Evolutionary conservation across 2,797 vertebrate species (phyloP).

Genomic region (Diceros bicornis): DNA sequence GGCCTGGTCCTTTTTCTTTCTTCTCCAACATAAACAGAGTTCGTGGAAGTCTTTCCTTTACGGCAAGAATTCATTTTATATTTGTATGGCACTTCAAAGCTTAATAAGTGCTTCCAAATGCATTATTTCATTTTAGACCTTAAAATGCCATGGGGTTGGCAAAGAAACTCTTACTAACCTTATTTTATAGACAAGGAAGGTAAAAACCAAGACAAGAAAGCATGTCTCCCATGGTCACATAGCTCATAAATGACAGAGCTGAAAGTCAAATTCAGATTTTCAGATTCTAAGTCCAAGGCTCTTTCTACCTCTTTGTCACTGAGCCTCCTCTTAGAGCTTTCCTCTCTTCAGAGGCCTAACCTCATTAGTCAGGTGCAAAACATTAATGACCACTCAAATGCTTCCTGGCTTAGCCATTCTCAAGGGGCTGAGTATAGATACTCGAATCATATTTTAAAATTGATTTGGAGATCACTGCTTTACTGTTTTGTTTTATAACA

Average conservation of each 20-base stretch:
- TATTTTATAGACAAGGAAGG: conserved; percentile 13
- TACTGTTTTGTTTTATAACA: background rate
- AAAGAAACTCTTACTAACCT: background rate
- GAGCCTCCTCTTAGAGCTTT: background rate
- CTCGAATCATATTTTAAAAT: background rate
- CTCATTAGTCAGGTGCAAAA: background rate
- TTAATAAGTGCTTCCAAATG: background rate
- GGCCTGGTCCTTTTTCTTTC: background rate
- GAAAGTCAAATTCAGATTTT: conserved; percentile 47
- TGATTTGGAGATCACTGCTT: background rate
- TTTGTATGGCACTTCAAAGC: background rate
- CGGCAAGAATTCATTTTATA: conserved; percentile 24
- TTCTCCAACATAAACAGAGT: background rate
- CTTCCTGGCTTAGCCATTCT: background rate
- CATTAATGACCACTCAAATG: background rate
- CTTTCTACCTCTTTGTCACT: background rate
- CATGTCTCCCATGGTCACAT: background rate
- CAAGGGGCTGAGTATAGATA: background rate
- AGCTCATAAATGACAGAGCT: background rate
- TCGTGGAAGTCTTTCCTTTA: background rate
- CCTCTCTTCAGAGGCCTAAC: background rate
- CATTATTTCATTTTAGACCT: conserved; percentile 5
- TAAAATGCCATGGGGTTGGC: background rate
- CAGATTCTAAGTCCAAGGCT: background rate
- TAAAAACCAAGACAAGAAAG: conserved; percentile 37